Base-by-base conservation (phyloP, 2,888 invertebrate genomes). In the Bombylius discolor region DNA sequence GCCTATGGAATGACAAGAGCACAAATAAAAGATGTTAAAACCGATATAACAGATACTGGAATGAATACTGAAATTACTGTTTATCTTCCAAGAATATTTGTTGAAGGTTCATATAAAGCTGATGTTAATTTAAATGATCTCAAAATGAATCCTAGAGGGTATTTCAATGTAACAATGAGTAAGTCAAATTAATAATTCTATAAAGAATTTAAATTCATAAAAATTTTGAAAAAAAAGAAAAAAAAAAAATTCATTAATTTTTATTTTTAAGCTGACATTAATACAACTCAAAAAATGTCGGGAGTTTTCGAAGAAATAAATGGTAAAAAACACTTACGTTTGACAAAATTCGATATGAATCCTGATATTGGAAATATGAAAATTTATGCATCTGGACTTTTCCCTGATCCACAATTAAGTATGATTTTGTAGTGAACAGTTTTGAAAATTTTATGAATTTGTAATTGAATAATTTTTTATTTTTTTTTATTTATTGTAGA, bases 361-460 rank as follows among this genome's bases (percentile, higher is more conserved):
- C 84, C 85, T 5, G 82, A 83, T 64, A 74, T 86, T 14, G 80
- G 81, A 23, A 77, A 77, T 57, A 78, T 86, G 79, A 77, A 76
- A 57, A 71, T 82, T 33, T 76, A 76, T 64, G 76, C 84, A 52
- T 77, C 75, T 39, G 83, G 84, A 57, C 65, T 81, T 9, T 78
- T 81, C 64, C 77, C 79, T 55, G 80, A 84, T 63, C 81, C 82
- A 4, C 78, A 78, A 47, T 69, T 85, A 56, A 84, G 86, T 86
- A 72, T 80, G 84, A 78, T 56, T 39, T 7, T 6, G 23, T 1
- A 13, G 47, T 45, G n/a, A 14, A n/a, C n/a, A n/a, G n/a, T n/a
- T n/a, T n/a, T n/a, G n/a, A 39, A 48, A 47, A 33, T n/a, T 49
- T 12, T 42, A n/a, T 47, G 23, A 48, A 12, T 49, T 39, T 12